These are phyloP conservation scores for Epinephelus malabaricus DNA, from an alignment of 2,797 vertebrate species.

Conservation along the genomic window DNA sequence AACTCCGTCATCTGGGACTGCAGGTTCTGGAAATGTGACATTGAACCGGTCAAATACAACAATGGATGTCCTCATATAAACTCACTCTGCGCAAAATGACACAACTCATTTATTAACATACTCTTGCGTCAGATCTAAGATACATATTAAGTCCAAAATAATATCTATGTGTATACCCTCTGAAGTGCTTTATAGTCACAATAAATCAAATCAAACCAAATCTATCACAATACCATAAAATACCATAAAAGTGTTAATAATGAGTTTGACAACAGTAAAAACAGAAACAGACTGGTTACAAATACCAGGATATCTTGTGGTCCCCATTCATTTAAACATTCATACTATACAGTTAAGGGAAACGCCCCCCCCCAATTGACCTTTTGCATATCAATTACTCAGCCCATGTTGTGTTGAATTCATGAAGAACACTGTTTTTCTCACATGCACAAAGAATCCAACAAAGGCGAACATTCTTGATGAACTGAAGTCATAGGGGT, in stretches of 20 bases:
- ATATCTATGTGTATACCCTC: not conserved
- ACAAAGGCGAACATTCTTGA: no score
- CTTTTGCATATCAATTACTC: no score
- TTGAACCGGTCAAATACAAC: constrained; percentile 7
- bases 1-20: constrained; percentile 97
- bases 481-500: no score
- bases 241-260: not conserved
- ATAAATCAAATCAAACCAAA: not conserved
- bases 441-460: no score
- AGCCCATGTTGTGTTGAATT: no score
- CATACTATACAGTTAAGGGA: not conserved
- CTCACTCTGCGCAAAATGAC: not conserved
- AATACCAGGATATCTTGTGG: not conserved
- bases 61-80: not conserved
- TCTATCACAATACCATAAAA: not conserved
- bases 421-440: no score
- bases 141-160: not conserved
- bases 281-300: not conserved
- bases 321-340: constrained; percentile 12
- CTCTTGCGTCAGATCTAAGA: not conserved
- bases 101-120: not conserved
- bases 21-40: constrained; percentile 86
- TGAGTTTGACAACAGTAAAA: not conserved
- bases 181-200: not conserved
- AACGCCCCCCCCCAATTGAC: no score